Evolutionary conservation across 2,888 invertebrate species (phyloP), one percentile per base, ranked within the genome.

Genomic region (Melanostoma mellinum): DNA sequence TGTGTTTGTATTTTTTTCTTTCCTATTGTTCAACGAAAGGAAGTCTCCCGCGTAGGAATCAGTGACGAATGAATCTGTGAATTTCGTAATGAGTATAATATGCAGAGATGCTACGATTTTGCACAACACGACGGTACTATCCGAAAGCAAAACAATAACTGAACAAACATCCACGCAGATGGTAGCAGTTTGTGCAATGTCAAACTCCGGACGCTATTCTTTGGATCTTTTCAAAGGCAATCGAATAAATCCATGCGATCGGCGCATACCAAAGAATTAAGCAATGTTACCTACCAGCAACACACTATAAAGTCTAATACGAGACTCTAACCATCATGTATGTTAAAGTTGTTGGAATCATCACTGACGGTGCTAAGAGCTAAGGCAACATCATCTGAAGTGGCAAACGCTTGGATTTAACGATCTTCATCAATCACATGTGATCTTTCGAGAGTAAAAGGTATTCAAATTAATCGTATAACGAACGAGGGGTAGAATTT

Each of bases 71-170:
- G 56, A 9, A 9, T 36, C 40, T 67, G 52, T 52, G 35, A 42
- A 74, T 48, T 58, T 44, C 3, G 10, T 40, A 61, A 35, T 20
- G 10, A 35, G 30, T 6, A 55, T 60, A 8, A 56, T 42, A 46
- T 60, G 9, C 6, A n/a, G 42, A 53, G 65, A 67, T 68, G 55
- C 65, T 8, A 40, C 50, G 35, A 35, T 63, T 30, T 50, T 77
- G 61, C 10, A 63, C 48, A 75, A 71, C 63, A 65, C 71, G 40
- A 68, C 82, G 46, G 48, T 35, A 48, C 63, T 50, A 63, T 55
- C 33, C 78, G 82, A 82, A 69, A 82, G 73, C 53, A 68, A 78
- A 68, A 82, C 78, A 82, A 78, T 82, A 82, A 78, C 82, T 82
- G 82, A 82, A 40, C 50, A 44, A 69, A 73, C 69, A 69, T 73